Evolutionary conservation across 2,113 vertebrate genomes (phyloP), one percentile per base, ranked within the genome.

Genomic region (Alethe diademata): DNA sequence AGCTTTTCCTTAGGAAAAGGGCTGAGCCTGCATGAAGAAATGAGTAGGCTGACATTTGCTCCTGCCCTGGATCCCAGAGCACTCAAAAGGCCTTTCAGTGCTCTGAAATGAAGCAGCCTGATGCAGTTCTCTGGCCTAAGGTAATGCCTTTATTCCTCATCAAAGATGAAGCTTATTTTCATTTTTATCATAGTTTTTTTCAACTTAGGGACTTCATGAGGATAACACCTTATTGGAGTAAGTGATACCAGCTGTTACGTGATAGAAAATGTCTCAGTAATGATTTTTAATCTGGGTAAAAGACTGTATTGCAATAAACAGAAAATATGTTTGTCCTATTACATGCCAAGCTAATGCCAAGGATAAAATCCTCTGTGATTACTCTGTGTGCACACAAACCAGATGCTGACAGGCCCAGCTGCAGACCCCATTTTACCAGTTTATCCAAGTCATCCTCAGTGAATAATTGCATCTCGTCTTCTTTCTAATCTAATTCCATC

Each of bases 401-500:
- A 97, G 93, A 95, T 8, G 8, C 91, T 71, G 53, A 69, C 85
- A 67, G 53, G 43, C 85, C 79, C 87, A 80, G 78, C 80, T 96
- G 84, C 78, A 81, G 36, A 53, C 60, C 69, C 33, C 69, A 70
- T 79, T 90, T 95, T 86, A 70, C 74, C 78, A 85, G 57, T 92
- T 94, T 64, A 73, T 92, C 88, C 61, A 91, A 69, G 74, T 94
- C 54, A 35, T 92, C 56, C 48, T 96, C 75, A 78, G 53, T 87
- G 82, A 95, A 88, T 85, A 93, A 96, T 84, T 94, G 54, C 60
- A 82, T 88, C 48, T 95, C 78, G 87, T 75, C 86, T 56, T 88
- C 26, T 90, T 92, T 96, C 65, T 92, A 95, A 96, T 96, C 74
- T 96, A 73, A 97, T 97, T 97, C 87, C 50, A 85, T 79, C 91